Evolutionary conservation across 2,888 invertebrate genomes (phyloP).

Genomic region (Macrosoma leucophasiata): DNA sequence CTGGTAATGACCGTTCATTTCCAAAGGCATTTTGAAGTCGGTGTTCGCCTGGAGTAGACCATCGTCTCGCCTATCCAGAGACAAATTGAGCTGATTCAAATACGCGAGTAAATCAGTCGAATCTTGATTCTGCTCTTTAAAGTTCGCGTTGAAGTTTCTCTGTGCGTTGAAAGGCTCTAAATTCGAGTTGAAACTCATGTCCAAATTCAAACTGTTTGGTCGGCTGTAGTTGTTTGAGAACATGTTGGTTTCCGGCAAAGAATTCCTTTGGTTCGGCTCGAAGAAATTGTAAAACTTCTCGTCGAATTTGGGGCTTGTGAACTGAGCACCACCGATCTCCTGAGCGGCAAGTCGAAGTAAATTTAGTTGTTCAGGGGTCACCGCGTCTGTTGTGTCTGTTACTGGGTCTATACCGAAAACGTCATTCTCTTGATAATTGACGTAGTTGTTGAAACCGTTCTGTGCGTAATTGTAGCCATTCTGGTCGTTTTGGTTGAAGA

Average conservation of each 20-base stretch:
- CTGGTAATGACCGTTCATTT: slow-evolving; percentile 51
- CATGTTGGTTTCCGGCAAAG: slow-evolving; percentile 56
- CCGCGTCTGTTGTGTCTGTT: slow-evolving; percentile 42
- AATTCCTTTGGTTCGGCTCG: slow-evolving; percentile 66
- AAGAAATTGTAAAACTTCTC: slow-evolving; percentile 64
- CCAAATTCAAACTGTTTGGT: slow-evolving; percentile 60
- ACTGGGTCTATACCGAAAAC: slow-evolving; percentile 52
- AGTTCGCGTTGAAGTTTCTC: slow-evolving; percentile 43
- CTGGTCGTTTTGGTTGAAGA: slow-evolving; percentile 49
- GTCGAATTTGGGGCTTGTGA: slow-evolving; percentile 54
- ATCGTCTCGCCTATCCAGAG: slow-evolving; percentile 49
- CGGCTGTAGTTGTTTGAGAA: slow-evolving; percentile 50
- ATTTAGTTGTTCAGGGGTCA: slow-evolving; percentile 64
- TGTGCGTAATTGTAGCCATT: slow-evolving; percentile 50
- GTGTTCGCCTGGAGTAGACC: slow-evolving; percentile 34
- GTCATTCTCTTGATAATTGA: slow-evolving; percentile 55
- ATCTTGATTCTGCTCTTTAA: slow-evolving; percentile 52
- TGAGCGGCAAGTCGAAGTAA: slow-evolving; percentile 67
- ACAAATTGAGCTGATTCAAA: slow-evolving; percentile 52
- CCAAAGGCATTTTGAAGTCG: slow-evolving; percentile 55
- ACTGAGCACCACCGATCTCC: slow-evolving; percentile 68
- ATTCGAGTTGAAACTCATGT: slow-evolving; percentile 50
- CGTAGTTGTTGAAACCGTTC: slow-evolving; percentile 55
- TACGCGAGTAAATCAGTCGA: slow-evolving; percentile 51
- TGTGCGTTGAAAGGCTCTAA: slow-evolving; percentile 44